Evolutionary conservation across 2,888 invertebrate species (phyloP).

Genomic region (Phoenoteleia sp.): DNA sequence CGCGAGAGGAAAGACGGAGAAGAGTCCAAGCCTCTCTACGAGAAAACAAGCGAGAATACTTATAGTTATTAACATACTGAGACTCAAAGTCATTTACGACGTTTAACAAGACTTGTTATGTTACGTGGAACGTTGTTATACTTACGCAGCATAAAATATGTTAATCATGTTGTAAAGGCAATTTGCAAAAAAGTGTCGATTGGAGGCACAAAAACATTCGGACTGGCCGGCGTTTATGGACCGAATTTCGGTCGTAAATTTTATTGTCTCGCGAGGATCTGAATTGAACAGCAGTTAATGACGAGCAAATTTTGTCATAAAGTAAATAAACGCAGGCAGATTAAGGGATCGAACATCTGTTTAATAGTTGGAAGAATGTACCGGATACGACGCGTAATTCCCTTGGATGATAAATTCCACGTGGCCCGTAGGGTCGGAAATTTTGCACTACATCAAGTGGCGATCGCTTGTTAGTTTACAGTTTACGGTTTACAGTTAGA

Average conservation of each 20-base stretch:
- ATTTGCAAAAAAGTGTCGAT: constrained; percentile 53
- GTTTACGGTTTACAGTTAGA: not conserved
- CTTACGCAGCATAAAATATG: constrained; percentile 61
- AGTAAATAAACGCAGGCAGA: constrained; percentile 5
- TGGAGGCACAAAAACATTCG: constrained; percentile 20
- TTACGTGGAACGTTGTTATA: constrained; percentile 61
- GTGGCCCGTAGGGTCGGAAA: not conserved
- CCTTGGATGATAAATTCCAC: constrained; percentile 16
- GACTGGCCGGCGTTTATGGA: constrained; percentile 15
- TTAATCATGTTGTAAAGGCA: constrained; percentile 57
- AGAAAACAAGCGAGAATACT: constrained; percentile 60
- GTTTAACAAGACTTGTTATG: constrained; percentile 69
- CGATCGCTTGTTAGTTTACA: not conserved
- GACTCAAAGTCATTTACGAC: constrained; percentile 65
- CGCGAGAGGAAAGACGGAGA: constrained; percentile 66
- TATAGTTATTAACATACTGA: constrained; percentile 69
- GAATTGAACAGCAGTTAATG: constrained; percentile 9
- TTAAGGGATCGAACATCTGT: constrained; percentile 16
- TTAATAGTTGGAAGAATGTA: not conserved
- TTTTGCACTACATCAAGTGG: not conserved
- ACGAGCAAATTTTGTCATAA: constrained; percentile 31
- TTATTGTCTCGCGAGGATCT: constrained; percentile 17
- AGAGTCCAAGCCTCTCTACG: constrained; percentile 28
- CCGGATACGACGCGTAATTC: constrained; percentile 17
- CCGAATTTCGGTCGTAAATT: constrained; percentile 47